phyloP scores from a whole-genome alignment of 2,797 vertebrate species.

The Oryzias dopingdopingensis region DNA sequence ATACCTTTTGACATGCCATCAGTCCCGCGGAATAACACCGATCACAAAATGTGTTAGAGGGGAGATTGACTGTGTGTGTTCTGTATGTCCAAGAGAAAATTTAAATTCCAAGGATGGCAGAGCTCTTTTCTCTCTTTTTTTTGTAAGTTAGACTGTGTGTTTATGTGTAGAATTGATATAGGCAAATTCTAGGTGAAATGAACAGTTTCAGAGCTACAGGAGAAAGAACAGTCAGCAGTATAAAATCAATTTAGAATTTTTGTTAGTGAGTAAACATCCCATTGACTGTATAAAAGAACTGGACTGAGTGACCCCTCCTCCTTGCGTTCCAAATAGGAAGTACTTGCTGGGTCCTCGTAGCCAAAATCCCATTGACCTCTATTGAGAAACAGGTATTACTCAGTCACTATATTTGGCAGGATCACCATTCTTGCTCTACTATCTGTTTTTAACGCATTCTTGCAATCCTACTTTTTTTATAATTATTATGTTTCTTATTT shows the following conservation, averaged over 20 bases:
- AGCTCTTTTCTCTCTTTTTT: background rate
- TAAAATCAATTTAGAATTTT: conserved; percentile 9
- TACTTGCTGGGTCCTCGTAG: too few relatives aligned
- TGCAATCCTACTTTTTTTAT: too few relatives aligned
- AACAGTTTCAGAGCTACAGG: background rate
- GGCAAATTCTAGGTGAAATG: too few relatives aligned
- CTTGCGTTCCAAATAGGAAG: too few relatives aligned
- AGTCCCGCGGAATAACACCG: conserved; percentile 24
- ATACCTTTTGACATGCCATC: conserved; percentile 35
- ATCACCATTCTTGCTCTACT: too few relatives aligned
- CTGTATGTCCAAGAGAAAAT: too few relatives aligned
- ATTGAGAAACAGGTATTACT: too few relatives aligned
- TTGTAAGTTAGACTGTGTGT: background rate
- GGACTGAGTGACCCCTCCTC: conserved; percentile 5
- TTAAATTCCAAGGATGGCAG: too few relatives aligned
- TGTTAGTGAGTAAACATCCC: conserved; percentile 7
- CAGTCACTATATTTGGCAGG: too few relatives aligned
- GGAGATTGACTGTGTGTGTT: conserved; percentile 2
- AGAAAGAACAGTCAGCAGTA: conserved; percentile 1
- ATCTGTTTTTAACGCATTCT: too few relatives aligned
- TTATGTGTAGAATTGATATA: conserved; percentile 1
- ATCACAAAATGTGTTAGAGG: conserved; percentile 32
- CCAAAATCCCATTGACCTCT: too few relatives aligned
- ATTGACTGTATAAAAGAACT: background rate
- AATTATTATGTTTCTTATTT: too few relatives aligned